phyloP scores from a whole-genome alignment of 1,140 invertebrate species.

The Achroia grisella region DNA sequence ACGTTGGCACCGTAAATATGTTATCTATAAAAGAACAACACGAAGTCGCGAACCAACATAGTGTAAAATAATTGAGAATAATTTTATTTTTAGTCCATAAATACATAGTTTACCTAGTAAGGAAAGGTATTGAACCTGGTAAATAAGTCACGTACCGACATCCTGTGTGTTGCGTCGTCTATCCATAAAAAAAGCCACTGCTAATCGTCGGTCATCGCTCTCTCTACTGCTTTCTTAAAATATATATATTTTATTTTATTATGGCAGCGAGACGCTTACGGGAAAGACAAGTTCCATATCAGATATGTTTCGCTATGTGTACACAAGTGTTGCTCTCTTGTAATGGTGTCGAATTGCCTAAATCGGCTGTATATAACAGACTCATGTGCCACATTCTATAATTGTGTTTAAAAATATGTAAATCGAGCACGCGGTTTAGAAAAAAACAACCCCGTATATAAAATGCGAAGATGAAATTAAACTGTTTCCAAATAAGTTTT shows the following conservation, averaged over 20 bases:
- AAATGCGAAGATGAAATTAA: no score
- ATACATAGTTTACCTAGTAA: not conserved
- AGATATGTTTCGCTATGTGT: not conserved
- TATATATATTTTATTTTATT: constrained; percentile 30
- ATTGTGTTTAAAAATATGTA: not conserved
- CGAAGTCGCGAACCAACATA: no score
- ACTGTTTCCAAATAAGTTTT: no score
- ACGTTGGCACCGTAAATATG: no score
- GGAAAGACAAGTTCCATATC: constrained; percentile 25
- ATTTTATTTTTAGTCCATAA: no score
- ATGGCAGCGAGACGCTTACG: constrained; percentile 18
- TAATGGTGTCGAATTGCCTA: constrained; percentile 19
- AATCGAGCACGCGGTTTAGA: no score
- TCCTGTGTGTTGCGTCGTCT: constrained; percentile 35
- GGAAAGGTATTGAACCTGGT: constrained; percentile 21
- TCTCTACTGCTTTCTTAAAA: constrained; percentile 31
- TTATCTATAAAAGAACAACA: no score
- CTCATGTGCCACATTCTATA: constrained; percentile 14
- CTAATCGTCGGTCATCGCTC: constrained; percentile 63
- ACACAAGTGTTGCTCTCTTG: not conserved
- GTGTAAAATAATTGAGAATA: no score
- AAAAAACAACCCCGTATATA: no score
- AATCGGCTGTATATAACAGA: constrained; percentile 27
- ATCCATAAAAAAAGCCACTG: constrained; percentile 51
- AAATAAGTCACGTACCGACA: constrained; percentile 62